Percentiles rank a stretch among this genome's conserved stretches.
phyloP scores from a whole-genome alignment of 1,140 invertebrate species.

The Archivesica marissinica region DNA sequence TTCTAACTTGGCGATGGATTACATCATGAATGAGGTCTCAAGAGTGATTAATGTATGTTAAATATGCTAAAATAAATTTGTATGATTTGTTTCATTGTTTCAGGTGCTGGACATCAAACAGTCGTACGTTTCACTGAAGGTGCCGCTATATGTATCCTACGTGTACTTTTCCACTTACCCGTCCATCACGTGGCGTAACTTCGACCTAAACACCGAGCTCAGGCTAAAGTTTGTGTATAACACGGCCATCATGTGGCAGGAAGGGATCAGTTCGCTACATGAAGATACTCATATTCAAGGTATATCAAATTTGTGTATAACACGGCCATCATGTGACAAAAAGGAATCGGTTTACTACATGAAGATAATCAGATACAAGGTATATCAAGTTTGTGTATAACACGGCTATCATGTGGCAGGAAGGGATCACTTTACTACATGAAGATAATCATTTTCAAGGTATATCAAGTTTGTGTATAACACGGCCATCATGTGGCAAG shows the following conservation, averaged over 20 bases:
- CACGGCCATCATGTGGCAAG: too few relatives aligned
- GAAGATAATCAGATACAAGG: slow-evolving; percentile 77
- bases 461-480: too few relatives aligned
- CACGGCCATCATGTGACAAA: slow-evolving; percentile 83
- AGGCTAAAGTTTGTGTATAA: slow-evolving; percentile 84
- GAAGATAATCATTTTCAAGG: slow-evolving; percentile 76
- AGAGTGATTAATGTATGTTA: too few relatives aligned
- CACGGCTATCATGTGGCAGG: slow-evolving; percentile 83
- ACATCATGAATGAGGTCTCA: too few relatives aligned
- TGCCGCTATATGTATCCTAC: slow-evolving; percentile 84
- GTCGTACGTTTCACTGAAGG: slow-evolving; percentile 81
- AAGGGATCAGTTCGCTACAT: slow-evolving; percentile 80
- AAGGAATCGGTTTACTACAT: slow-evolving; percentile 80
- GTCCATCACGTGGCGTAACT: slow-evolving; percentile 81
- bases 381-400: slow-evolving; percentile 85
- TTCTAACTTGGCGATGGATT: too few relatives aligned
- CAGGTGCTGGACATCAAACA: slow-evolving; percentile 81
- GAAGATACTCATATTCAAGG: slow-evolving; percentile 76
- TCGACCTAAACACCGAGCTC: slow-evolving; percentile 80
- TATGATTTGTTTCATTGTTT: too few relatives aligned
- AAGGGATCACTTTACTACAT: slow-evolving; percentile 80
- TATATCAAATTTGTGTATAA: slow-evolving; percentile 85
- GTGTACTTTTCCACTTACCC: slow-evolving; percentile 81
- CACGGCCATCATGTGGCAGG: slow-evolving; percentile 83
- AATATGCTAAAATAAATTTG: too few relatives aligned